A percentile compares a stretch with the other conserved stretches of the same genome.
These are phyloP conservation scores for Crematogaster levior DNA, from an alignment of 2,888 invertebrate genomes.

Conservation along the genomic window DNA sequence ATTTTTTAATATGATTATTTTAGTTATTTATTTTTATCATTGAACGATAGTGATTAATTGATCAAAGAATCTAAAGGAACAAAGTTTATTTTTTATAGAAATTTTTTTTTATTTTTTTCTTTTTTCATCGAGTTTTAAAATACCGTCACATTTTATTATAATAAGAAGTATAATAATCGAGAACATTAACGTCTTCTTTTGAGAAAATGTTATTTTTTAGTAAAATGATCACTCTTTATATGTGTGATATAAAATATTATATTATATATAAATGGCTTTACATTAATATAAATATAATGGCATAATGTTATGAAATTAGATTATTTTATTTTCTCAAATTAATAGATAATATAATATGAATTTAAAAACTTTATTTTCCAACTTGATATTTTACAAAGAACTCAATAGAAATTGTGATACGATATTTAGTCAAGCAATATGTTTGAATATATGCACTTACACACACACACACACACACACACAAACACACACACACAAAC, in stretches of 20 bases:
- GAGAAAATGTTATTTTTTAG: neutral
- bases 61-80: neutral
- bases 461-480: no score
- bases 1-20: slow-evolving; percentile 3
- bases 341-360: neutral
- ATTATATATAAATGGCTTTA: no score
- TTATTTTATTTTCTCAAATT: neutral
- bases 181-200: neutral
- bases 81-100: neutral
- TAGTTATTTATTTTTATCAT: slow-evolving; percentile 28
- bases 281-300: no score
- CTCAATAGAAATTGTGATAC: neutral
- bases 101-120: neutral
- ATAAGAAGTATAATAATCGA: neutral
- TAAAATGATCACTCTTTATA: neutral
- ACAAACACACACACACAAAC: no score
- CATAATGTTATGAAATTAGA: neutral
- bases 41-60: no score
- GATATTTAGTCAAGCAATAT: neutral
- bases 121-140: neutral
- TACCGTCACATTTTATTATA: neutral
- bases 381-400: neutral
- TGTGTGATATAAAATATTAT: neutral
- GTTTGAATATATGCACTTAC: neutral
- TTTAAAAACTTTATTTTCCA: neutral